phyloP scores from a whole-genome alignment of 2,797 vertebrate species.

The Micromesistius poutassou region DNA sequence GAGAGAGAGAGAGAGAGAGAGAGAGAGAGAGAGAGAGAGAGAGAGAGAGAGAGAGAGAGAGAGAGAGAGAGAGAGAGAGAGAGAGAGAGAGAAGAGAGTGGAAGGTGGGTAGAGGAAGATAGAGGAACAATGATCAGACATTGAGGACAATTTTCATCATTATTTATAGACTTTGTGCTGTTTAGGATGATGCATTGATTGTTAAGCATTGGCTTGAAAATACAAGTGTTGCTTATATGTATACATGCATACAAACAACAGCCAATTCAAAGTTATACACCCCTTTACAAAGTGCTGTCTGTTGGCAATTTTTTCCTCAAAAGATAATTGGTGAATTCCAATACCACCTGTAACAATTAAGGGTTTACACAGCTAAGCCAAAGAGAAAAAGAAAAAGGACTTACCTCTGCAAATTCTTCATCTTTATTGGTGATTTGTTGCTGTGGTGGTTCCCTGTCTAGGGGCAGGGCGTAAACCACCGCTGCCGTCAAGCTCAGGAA shows the following conservation, averaged over 20 bases:
- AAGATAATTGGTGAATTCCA: neutral
- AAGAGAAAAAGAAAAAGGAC: conserved; percentile 10
- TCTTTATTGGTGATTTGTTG: conserved; percentile 26
- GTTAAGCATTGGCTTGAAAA: too few relatives aligned
- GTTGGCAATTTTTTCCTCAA: neutral
- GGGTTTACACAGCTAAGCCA: neutral
- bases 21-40: neutral
- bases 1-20: neutral
- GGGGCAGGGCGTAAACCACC: conserved; percentile 46
- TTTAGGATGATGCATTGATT: too few relatives aligned
- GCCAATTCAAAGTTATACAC: neutral
- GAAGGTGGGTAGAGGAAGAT: neutral
- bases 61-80: neutral
- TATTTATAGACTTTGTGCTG: neutral
- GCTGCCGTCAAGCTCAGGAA: conserved; percentile 53
- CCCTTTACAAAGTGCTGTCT: neutral
- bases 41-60: neutral
- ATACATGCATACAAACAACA: too few relatives aligned
- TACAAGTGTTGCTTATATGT: too few relatives aligned
- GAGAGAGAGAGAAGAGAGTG: neutral
- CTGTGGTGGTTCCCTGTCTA: neutral
- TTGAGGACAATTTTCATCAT: neutral
- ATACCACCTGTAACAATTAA: neutral
- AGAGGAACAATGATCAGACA: neutral
- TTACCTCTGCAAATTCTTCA: conserved; percentile 62